These are phyloP conservation scores for Parnassius apollo DNA, from an alignment of 2,888 invertebrate species.

Conservation along the genomic window DNA sequence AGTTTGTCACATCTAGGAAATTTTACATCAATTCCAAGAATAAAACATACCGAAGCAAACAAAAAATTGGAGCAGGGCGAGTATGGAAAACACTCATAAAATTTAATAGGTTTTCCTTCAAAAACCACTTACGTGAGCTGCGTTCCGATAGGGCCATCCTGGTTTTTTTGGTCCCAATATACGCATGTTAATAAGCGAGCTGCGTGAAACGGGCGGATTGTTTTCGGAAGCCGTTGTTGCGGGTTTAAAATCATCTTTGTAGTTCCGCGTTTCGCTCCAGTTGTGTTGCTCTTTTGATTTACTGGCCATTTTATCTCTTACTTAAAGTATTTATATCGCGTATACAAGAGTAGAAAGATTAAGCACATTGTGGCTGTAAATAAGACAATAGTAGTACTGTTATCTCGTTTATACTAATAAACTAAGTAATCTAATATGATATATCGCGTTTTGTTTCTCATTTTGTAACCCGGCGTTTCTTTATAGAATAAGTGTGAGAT, in stretches of 20 bases:
- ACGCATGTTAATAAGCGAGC: conserved; percentile 51
- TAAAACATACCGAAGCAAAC: conserved; percentile 44
- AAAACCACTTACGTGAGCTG: conserved; percentile 71
- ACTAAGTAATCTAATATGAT: too few relatives aligned
- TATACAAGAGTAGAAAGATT: too few relatives aligned
- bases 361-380: too few relatives aligned
- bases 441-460: too few relatives aligned
- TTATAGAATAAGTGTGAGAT: too few relatives aligned
- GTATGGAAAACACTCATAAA: conserved; percentile 78
- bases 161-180: conserved; percentile 43
- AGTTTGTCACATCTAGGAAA: conserved; percentile 44
- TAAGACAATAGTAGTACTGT: too few relatives aligned
- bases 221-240: conserved; percentile 36
- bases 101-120: conserved; percentile 78
- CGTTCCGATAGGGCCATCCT: conserved; percentile 58
- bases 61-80: conserved; percentile 76
- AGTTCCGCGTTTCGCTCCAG: conserved; percentile 18
- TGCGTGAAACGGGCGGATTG: conserved; percentile 48
- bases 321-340: too few relatives aligned
- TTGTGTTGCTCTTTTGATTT: background rate
- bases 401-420: too few relatives aligned
- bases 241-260: conserved; percentile 42
- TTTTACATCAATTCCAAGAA: conserved; percentile 36
- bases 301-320: too few relatives aligned
- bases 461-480: too few relatives aligned